Base-by-base conservation (phyloP, 1,140 invertebrate species). In the Neodiprion lecontei region DNA sequence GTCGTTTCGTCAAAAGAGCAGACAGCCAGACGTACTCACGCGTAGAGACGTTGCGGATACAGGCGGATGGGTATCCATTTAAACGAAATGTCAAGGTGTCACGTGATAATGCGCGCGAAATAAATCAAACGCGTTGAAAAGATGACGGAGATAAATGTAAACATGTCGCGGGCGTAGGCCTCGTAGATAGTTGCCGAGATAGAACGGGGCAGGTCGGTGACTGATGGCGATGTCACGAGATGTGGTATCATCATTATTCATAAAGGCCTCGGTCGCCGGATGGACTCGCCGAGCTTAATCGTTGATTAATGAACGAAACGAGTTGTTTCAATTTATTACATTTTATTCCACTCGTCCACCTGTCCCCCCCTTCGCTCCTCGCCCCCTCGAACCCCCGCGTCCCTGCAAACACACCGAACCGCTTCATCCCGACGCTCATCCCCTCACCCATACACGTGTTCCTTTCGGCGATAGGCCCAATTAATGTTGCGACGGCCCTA, bases 61-160 rank as follows among this genome's bases (percentile, higher is more conserved):
- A 3, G 5, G 28, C 28, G 28, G 28, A 40, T 40, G 53, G n/a
- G 53, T 87, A 87, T 88, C 85, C 85, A 82, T 85, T 85, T 81
- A 85, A 86, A 87, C 85, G 83, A 87, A 87, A 88, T 87, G 86
- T 88, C 86, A 87, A 87, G 87, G 84, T 88, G 86, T 82, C 86
- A 87, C 81, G 83, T 86, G 85, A 87, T 87, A 87, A 88, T 88
- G 80, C 82, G 77, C 80, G 74, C 78, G 78, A 86, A 85, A 88
- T 88, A 88, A 88, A 88, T 88, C 87, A 87, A 85, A 84, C 81
- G 79, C 85, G 86, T 80, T 87, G 86, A 88, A 88, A 88, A 87
- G 87, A 87, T 88, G 86, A 88, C 86, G 84, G 84, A 87, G 86
- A 88, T 88, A 87, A 87, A 88, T 88, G 86, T 86, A 86, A 87